These are phyloP conservation scores for Eurypyga helias DNA, from an alignment of 2,113 vertebrate species.

Conservation along the genomic window DNA sequence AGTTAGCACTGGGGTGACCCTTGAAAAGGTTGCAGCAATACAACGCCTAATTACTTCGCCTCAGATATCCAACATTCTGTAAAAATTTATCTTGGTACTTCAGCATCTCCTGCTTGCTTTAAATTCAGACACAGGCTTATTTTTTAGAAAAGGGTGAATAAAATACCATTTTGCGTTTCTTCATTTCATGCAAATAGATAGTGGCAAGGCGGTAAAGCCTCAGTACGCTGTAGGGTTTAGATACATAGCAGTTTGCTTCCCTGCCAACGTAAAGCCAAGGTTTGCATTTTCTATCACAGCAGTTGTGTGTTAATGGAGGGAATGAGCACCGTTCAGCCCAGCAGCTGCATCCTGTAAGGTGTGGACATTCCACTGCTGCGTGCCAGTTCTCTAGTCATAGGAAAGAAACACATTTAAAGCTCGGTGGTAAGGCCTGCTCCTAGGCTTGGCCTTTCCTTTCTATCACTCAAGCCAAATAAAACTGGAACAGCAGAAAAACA, in stretches of 20 bases:
- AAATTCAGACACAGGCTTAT: not conserved
- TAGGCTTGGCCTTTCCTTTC: not conserved
- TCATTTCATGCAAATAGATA: not conserved
- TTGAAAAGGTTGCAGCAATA: not conserved
- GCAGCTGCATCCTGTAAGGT: slow-evolving; percentile 33
- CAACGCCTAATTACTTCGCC: not conserved
- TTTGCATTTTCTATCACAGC: not conserved
- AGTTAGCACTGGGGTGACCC: not conserved
- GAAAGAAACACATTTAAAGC: not conserved
- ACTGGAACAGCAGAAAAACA: not conserved
- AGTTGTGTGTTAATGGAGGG: not conserved
- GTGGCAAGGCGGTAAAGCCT: not conserved
- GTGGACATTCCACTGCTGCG: not conserved
- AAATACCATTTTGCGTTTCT: not conserved
- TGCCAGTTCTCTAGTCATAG: not conserved
- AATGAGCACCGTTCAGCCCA: not conserved
- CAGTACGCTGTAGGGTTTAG: not conserved
- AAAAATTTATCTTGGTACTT: not conserved
- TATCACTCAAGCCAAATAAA: not conserved
- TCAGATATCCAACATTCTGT: not conserved
- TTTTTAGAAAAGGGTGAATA: not conserved
- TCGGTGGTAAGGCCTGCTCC: not conserved
- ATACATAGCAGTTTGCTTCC: not conserved
- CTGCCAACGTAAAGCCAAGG: not conserved
- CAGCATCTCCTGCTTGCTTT: not conserved